Evolutionary conservation across 2,113 vertebrate species (phyloP).

Genomic region (Thermophis baileyi): DNA sequence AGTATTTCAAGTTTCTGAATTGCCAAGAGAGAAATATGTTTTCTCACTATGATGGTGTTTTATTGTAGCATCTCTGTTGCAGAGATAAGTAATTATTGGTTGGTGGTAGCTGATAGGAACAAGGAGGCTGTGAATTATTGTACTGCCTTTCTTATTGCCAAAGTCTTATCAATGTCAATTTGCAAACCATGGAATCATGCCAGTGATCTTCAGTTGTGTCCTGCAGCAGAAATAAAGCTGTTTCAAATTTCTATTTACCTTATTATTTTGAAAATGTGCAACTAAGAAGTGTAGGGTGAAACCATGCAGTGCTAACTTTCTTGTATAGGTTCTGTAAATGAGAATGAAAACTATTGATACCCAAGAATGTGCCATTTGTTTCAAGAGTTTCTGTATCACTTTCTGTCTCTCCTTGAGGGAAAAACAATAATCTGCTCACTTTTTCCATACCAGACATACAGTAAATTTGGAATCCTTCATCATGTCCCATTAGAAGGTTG

Average conservation of each 20-base stretch:
- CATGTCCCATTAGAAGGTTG: conserved; percentile 38
- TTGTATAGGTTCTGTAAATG: background rate
- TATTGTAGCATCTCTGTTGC: background rate
- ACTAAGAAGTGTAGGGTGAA: background rate
- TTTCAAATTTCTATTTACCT: background rate
- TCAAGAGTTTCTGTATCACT: background rate
- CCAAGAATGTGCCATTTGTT: background rate
- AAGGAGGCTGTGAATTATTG: background rate
- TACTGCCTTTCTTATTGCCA: background rate
- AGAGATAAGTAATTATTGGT: background rate
- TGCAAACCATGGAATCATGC: background rate
- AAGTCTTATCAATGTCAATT: background rate
- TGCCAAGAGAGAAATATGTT: background rate
- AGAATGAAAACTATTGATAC: background rate
- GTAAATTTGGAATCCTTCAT: background rate
- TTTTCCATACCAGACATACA: background rate
- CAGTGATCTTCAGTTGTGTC: background rate
- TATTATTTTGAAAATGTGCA: background rate
- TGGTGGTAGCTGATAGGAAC: background rate
- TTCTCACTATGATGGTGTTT: background rate
- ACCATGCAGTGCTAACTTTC: background rate
- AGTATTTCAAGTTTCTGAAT: background rate
- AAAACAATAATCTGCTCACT: background rate
- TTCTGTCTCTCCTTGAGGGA: background rate
- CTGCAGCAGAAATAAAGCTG: background rate